Conservation (phyloP, 2,797 vertebrate genomes). For the Pseudotriccus pelzelni region DNA sequence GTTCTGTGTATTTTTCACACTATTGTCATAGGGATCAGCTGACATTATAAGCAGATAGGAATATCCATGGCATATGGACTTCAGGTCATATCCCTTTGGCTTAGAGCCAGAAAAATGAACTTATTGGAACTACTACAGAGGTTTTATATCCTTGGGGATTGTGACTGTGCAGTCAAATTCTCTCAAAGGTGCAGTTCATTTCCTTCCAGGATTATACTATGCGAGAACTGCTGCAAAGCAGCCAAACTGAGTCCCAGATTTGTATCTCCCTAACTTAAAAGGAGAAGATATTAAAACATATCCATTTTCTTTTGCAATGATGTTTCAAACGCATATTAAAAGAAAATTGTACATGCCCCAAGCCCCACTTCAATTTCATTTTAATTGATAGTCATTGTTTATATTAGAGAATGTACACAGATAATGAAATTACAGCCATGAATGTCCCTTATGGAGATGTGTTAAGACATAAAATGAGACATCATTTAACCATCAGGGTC, state of each 20-base stretch:
- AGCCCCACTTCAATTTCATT: conserved; percentile 21
- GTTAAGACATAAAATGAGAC: background rate
- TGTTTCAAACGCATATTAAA: conserved; percentile 29
- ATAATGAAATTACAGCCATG: conserved; percentile 34
- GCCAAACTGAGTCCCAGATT: background rate
- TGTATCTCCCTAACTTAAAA: background rate
- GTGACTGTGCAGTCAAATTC: background rate
- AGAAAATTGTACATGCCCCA: conserved; percentile 28
- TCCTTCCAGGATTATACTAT: background rate
- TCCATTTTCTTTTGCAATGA: background rate
- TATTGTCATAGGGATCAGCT: background rate
- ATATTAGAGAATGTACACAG: background rate
- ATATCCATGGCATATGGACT: background rate
- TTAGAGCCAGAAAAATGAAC: background rate
- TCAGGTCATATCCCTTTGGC: background rate
- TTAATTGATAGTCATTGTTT: conserved; percentile 46
- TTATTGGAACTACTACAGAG: background rate
- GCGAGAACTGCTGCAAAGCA: background rate
- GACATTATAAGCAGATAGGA: background rate
- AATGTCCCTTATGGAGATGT: conserved; percentile 9
- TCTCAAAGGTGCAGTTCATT: background rate
- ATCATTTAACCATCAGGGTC: conserved; percentile 1
- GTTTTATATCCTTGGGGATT: background rate
- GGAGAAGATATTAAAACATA: background rate
- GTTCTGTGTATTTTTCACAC: background rate